Conservation (phyloP, 2,888 invertebrate genomes). For the Dromius quadrimaculatus region DNA sequence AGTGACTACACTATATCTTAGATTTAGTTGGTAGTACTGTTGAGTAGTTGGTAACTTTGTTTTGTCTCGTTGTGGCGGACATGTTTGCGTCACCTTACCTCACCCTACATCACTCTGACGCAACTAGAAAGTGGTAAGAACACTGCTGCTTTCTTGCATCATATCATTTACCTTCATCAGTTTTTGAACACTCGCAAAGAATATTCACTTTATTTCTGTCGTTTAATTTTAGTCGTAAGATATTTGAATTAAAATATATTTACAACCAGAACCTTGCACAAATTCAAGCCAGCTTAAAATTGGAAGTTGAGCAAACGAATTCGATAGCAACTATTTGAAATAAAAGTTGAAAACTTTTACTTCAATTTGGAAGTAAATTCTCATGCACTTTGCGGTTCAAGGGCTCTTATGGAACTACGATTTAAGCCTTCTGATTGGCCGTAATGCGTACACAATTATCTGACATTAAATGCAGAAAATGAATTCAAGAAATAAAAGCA, state of each 20-base stretch:
- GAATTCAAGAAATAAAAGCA: too few species aligned
- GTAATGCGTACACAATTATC: too few species aligned
- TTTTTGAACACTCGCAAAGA: slow-evolving; percentile 19
- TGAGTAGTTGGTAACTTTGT: slow-evolving; percentile 68
- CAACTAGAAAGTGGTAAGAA: slow-evolving; percentile 68
- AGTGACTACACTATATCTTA: slow-evolving; percentile 42
- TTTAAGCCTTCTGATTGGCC: too few species aligned
- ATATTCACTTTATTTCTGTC: neutral
- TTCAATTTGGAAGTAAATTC: too few species aligned
- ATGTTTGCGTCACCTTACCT: slow-evolving; percentile 66
- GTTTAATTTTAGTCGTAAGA: neutral
- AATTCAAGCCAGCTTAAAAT: too few species aligned
- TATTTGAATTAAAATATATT: neutral
- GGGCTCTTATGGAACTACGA: too few species aligned
- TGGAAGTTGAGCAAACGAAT: too few species aligned
- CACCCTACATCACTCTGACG: slow-evolving; percentile 66
- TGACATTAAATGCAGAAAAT: too few species aligned
- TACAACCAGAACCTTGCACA: too few species aligned
- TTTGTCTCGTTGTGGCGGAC: slow-evolving; percentile 68
- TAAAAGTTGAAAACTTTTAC: too few species aligned
- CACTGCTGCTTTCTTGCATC: slow-evolving; percentile 62
- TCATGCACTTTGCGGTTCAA: too few species aligned
- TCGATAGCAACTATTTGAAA: too few species aligned
- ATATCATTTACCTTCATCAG: slow-evolving; percentile 29
- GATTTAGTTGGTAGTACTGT: slow-evolving; percentile 54